A percentile compares a stretch with the other conserved stretches of the same genome.
Conservation (phyloP, 1,140 invertebrate species). For the Sarcophaga peregrina region DNA sequence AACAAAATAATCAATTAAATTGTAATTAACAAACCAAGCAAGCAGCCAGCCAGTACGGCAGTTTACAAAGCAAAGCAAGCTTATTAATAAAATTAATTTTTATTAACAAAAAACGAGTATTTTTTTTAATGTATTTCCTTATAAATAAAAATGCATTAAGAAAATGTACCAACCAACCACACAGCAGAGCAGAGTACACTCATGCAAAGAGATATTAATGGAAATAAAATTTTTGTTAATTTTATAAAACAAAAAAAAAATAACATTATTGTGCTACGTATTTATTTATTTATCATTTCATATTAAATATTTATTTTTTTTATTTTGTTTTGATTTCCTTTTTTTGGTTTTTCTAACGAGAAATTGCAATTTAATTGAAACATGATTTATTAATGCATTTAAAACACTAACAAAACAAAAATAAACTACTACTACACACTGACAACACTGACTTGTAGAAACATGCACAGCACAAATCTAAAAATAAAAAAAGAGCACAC, state of each 20-base stretch:
- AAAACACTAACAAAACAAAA: not conserved
- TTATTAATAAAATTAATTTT: not conserved
- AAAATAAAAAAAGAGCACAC: not conserved
- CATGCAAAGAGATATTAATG: too few species aligned
- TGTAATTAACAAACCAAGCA: not conserved
- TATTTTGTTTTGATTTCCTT: too few species aligned
- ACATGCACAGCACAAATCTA: not conserved
- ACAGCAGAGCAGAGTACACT: too few species aligned
- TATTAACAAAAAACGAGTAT: not conserved
- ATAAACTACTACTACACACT: not conserved
- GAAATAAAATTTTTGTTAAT: too few species aligned
- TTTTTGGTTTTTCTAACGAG: too few species aligned
- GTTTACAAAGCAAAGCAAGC: too few species aligned
- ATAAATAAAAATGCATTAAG: not conserved
- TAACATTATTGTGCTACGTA: too few species aligned
- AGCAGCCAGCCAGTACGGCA: not conserved
- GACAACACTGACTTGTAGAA: not conserved
- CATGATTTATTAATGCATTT: not conserved
- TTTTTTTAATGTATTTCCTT: not conserved
- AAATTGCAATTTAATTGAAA: not conserved
- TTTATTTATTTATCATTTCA: too few species aligned
- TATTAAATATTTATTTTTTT: too few species aligned
- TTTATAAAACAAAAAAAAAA: too few species aligned
- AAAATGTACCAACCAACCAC: too few species aligned
- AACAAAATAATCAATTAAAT: slow-evolving; percentile 5